phyloP scores from a whole-genome alignment of 2,888 invertebrate genomes.

The Protophormia terraenovae region DNA sequence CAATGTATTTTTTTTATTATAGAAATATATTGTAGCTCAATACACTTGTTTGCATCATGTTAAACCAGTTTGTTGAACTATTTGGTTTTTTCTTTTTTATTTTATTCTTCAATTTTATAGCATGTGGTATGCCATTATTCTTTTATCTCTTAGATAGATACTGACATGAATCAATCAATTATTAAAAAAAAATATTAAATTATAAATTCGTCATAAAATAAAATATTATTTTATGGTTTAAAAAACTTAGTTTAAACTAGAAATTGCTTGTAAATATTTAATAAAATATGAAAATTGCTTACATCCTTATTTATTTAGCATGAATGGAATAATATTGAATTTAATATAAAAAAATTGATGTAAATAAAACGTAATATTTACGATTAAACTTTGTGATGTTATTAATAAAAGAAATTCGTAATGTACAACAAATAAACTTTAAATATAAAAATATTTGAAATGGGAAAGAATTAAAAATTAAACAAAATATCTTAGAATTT shows the following conservation, averaged over 20 bases:
- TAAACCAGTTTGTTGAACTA: conserved; percentile 37
- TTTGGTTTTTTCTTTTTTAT: neutral
- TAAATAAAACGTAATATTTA: no score
- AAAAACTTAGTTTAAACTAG: neutral
- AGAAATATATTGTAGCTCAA: neutral
- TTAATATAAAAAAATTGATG: no score
- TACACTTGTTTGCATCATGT: conserved; percentile 19
- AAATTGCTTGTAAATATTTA: neutral
- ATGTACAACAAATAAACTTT: no score
- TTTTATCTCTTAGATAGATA: neutral
- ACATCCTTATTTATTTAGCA: neutral
- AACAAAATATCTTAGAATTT: no score
- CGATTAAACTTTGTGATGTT: no score
- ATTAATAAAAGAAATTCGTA: no score
- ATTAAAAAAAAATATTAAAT: neutral
- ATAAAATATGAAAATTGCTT: neutral
- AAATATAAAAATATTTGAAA: no score
- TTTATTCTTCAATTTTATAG: neutral
- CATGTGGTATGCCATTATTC: neutral
- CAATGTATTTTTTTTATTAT: conserved; percentile 1
- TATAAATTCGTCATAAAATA: conserved; percentile 13
- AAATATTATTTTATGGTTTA: neutral
- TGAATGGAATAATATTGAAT: no score
- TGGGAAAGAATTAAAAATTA: no score
- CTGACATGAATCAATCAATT: conserved; percentile 27